A percentile compares a stretch with the other conserved stretches of the same genome.
Conservation (phyloP, 2,888 invertebrate species). For the Trypoxylon attenuatum region DNA sequence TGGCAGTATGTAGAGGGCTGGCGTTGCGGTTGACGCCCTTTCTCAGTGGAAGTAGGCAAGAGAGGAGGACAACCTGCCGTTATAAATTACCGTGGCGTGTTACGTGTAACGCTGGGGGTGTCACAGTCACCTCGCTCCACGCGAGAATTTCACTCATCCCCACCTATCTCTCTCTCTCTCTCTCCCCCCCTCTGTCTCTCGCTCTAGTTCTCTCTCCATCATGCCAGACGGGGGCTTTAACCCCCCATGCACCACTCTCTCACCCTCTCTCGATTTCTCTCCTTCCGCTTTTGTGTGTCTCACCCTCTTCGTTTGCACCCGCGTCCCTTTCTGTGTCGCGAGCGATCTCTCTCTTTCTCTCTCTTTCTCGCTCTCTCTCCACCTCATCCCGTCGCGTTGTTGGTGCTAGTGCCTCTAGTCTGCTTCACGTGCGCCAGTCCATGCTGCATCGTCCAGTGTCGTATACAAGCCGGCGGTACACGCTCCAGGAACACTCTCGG, state of each 20-base stretch:
- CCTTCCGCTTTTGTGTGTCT: background rate
- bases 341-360: too few species aligned
- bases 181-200: constrained; percentile 22
- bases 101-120: constrained; percentile 24
- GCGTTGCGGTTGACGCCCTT: constrained; percentile 46
- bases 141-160: constrained; percentile 24
- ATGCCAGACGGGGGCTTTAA: background rate
- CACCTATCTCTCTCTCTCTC: constrained; percentile 21
- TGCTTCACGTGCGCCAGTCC: too few species aligned
- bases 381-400: background rate
- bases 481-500: too few species aligned
- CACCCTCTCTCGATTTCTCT: background rate
- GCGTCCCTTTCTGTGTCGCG: too few species aligned
- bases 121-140: constrained; percentile 18
- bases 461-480: too few species aligned
- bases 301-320: constrained; percentile 2
- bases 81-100: constrained; percentile 48
- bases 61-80: constrained; percentile 36
- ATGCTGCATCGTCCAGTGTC: too few species aligned
- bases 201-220: constrained; percentile 20
- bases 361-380: too few species aligned
- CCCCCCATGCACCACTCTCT: background rate
- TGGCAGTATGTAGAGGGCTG: constrained; percentile 1
- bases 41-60: constrained; percentile 27
- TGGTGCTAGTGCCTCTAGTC: too few species aligned